Conservation (phyloP, 2,113 vertebrate genomes). For the Neolamprologus kungweensis region DNA sequence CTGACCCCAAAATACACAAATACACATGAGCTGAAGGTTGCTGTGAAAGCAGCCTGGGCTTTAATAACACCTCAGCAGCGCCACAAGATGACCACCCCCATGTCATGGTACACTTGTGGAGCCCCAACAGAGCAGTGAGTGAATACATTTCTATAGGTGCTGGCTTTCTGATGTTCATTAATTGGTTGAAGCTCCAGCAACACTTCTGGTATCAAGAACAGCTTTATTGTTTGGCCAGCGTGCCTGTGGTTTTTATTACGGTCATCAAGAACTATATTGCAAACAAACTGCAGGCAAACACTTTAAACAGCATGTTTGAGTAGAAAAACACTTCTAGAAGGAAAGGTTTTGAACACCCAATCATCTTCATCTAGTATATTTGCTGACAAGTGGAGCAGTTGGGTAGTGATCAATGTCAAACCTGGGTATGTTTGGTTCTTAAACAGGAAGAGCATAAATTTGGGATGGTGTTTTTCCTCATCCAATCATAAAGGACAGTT, state of each 20-base stretch:
- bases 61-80: neutral
- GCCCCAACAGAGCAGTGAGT: neutral
- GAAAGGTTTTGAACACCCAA: neutral
- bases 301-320: neutral
- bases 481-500: neutral
- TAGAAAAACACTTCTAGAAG: neutral
- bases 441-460: neutral
- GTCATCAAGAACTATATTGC: neutral
- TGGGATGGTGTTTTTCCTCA: accelerated
- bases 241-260: neutral
- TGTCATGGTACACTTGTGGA: neutral
- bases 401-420: neutral
- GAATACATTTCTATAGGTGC: neutral
- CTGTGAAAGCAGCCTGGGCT: neutral
- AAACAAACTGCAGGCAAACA: neutral
- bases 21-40: neutral
- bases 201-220: neutral
- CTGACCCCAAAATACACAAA: neutral
- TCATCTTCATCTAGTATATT: neutral
- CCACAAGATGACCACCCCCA: neutral
- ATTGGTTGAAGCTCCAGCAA: neutral
- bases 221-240: neutral
- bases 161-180: neutral
- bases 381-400: neutral
- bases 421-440: neutral